Conservation (phyloP, 2,113 vertebrate species). For the Lepus europaeus region DNA sequence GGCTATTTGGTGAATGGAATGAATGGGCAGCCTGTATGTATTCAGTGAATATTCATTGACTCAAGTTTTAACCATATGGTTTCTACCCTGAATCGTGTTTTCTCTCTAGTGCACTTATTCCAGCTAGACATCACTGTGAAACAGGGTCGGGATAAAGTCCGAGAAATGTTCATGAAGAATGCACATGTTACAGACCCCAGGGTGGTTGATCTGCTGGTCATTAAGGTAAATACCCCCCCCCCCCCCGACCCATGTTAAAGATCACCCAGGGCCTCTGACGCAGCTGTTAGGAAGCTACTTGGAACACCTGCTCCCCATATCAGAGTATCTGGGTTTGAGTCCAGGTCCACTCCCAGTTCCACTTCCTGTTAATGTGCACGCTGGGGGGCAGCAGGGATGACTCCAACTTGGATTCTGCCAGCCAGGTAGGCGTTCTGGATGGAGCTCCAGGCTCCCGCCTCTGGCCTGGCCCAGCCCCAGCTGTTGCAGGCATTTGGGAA, state of each 20-base stretch:
- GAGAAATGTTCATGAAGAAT: conserved; percentile 95
- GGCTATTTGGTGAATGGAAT: not conserved
- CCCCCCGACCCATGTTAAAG: not conserved
- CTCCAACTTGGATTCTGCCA: no score
- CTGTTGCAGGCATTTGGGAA: no score
- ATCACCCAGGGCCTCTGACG: not conserved
- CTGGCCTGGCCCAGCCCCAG: no score
- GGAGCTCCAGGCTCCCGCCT: no score
- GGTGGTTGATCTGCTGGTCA: conserved; percentile 95
- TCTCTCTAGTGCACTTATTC: conserved; percentile 89
- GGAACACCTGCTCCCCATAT: no score
- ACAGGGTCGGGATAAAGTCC: conserved; percentile 94
- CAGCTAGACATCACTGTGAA: conserved; percentile 94
- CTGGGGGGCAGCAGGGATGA: no score
- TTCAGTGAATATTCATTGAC: not conserved
- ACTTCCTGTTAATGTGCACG: no score
- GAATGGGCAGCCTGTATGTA: not conserved
- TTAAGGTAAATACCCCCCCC: conserved; percentile 93
- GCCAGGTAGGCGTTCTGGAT: no score
- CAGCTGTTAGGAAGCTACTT: no score
- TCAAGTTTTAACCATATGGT: not conserved
- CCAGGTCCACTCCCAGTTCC: no score
- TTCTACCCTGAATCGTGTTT: conserved; percentile 46
- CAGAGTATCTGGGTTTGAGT: no score
- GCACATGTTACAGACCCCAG: conserved; percentile 93